Base-by-base conservation (phyloP, 1,140 invertebrate genomes). In the Dendrolimus punctatus region DNA sequence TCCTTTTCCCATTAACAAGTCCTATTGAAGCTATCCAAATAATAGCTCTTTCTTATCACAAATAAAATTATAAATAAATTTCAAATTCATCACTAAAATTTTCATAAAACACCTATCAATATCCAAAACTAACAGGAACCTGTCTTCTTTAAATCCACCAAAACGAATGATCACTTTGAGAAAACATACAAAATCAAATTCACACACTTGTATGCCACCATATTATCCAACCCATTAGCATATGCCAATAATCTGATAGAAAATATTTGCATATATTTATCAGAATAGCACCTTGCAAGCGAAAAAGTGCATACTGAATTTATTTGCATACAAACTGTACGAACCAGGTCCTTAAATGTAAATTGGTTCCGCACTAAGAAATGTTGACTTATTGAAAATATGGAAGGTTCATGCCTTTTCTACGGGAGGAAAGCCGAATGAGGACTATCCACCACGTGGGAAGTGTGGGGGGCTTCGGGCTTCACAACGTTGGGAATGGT, bases 161-260 rank as follows among this genome's bases (percentile, higher is more conserved):
- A 41, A 6, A 5, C 8, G 42, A 10, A 50, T 42, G 23, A 9
- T 23, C 23, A 23, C 55, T 78, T 80, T 81, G 80, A 60, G 80
- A 84, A 81, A 62, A 46, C 8, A 45, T 55, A 40, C 59, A 10
- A 36, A 57, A 56, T 23, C 51, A 51, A 58, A 75, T 80, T 81
- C 79, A 73, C 80, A 82, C 73, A 82, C 71, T 76, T 74, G 65
- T 66, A 51, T 61, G n/a, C 54, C 53, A 50, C 62, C 49, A 36
- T 50, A 58, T 77, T 71, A 71, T 68, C 51, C 44, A 38, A 36
- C 50, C 51, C 57, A 80, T 81, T 79, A 76, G 64, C 66, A 84
- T 84, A 84, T 46, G 66, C 75, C 73, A 64, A 79, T 80, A 74
- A 48, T 39, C 61, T 36, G 47, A 53, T 49, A 23, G 23, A 23